Evolutionary conservation across 1,140 invertebrate species (phyloP).

Genomic region (Drosophila tropicalis): DNA sequence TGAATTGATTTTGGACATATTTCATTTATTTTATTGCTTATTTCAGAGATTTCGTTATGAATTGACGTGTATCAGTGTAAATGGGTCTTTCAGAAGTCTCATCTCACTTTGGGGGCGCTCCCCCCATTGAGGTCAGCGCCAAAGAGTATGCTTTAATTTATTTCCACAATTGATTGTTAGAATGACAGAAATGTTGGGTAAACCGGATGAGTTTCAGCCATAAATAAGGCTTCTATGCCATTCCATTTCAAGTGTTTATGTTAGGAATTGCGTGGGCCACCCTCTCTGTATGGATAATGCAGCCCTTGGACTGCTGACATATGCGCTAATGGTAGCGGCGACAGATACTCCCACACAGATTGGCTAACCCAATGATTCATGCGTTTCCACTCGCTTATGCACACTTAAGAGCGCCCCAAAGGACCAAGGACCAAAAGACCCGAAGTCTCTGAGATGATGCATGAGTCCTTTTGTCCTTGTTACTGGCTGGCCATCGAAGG

Average conservation of each 20-base stretch:
- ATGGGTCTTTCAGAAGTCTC: constrained; percentile 12
- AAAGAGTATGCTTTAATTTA: constrained; percentile 70
- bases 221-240: constrained; percentile 65
- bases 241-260: constrained; percentile 27
- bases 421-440: constrained; percentile 30
- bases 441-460: constrained; percentile 55
- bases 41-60: neutral
- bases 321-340: constrained; percentile 67
- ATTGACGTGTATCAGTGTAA: neutral
- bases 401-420: constrained; percentile 46
- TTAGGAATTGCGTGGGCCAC: constrained; percentile 5
- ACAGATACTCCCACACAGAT: constrained; percentile 60
- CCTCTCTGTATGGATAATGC: constrained; percentile 19
- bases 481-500: constrained; percentile 47
- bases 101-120: constrained; percentile 35
- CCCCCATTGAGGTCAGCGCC: constrained; percentile 72
- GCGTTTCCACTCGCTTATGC: constrained; percentile 65
- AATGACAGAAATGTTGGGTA: constrained; percentile 28
- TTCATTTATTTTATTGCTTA: neutral
- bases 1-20: neutral
- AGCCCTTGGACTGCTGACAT: constrained; percentile 54
- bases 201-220: constrained; percentile 29
- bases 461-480: constrained; percentile 37
- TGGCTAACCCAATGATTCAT: constrained; percentile 61
- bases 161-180: constrained; percentile 46